Evolutionary conservation across 2,888 invertebrate species (phyloP), one percentile per base, ranked within the genome.

Genomic region (Meandrusa payeni): DNA sequence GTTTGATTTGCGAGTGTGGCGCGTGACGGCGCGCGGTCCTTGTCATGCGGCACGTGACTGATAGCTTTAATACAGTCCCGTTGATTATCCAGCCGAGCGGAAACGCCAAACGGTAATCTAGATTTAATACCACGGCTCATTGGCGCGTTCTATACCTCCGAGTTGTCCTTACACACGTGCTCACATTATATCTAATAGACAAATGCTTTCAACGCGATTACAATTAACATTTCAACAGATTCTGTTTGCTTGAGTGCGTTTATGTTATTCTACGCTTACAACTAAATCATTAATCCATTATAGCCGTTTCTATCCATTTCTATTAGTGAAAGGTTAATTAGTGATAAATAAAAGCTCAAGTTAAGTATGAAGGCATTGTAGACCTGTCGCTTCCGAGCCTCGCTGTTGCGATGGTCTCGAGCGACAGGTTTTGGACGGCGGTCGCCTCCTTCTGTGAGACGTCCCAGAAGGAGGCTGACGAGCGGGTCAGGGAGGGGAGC

Each of bases 21-120:
- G 60, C 49, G 56, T 76, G 76, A 76, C 72, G 74, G 71, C 73
- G 74, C n/a, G n/a, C 61, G 58, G 56, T 59, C 54, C 55, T 55
- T 73, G 77, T 77, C 78, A 80, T 73, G 70, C 74, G 70, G 70
- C 70, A 73, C 74, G 75, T 78, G 83, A 83, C 72, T 75, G 83
- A 86, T 83, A 80, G 85, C 78, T 80, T 82, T 82, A 83, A 82
- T 83, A 82, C 70, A 77, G 81, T 79, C 76, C 75, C 71, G 81
- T 79, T 79, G 82, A 83, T 83, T 82, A 81, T 79, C 74, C 76
- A 64, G 58, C 63, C 63, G 69, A 63, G 75, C 75, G 76, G 76
- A 81, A 82, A 79, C 70, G 76, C 72, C 81, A 74, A 77, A 76
- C 74, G 73, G 74, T 83, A 85, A 85, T 83, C 85, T 83, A 79